Evolutionary conservation across 1,140 invertebrate genomes (phyloP).

Genomic region (Drosophila seguyi): DNA sequence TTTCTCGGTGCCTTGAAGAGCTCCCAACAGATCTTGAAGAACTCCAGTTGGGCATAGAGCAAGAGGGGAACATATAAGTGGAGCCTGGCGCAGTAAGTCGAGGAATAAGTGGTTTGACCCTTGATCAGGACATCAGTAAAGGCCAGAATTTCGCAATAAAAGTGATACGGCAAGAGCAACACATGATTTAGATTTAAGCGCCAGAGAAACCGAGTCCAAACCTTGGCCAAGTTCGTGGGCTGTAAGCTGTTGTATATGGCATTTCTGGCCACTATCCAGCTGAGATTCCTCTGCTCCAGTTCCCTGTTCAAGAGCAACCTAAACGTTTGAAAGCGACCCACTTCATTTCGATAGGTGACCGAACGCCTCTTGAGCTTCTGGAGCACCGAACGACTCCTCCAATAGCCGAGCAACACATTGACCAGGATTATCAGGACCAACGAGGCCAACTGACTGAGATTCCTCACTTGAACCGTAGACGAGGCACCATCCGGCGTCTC

Average conservation of each 20-base stretch:
- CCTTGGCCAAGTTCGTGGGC: constrained; percentile 82
- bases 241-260: constrained; percentile 84
- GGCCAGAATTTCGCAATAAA: constrained; percentile 85
- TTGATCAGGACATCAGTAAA: constrained; percentile 77
- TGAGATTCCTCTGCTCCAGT: constrained; percentile 74
- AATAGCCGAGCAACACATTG: constrained; percentile 71
- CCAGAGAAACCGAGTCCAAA: constrained; percentile 73
- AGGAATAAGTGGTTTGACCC: constrained; percentile 78
- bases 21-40: constrained; percentile 86
- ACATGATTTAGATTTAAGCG: constrained; percentile 74
- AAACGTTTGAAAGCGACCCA: constrained; percentile 53
- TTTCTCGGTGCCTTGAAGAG: constrained; percentile 87
- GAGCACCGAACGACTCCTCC: constrained; percentile 41
- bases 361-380: constrained; percentile 57
- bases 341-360: constrained; percentile 35
- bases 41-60: constrained; percentile 86
- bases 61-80: constrained; percentile 87
- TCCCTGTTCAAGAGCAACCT: constrained; percentile 85
- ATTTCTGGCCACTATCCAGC: constrained; percentile 64
- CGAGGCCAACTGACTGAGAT: constrained; percentile 69
- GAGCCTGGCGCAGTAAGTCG: constrained; percentile 85
- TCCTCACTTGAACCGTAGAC: constrained; percentile 41
- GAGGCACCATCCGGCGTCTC: constrained; percentile 86
- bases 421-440: constrained; percentile 73
- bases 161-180: constrained; percentile 81